Evolutionary conservation across 2,113 vertebrate genomes (phyloP), one percentile per base, ranked within the genome.

Genomic region (Dascyllus trimaculatus): DNA sequence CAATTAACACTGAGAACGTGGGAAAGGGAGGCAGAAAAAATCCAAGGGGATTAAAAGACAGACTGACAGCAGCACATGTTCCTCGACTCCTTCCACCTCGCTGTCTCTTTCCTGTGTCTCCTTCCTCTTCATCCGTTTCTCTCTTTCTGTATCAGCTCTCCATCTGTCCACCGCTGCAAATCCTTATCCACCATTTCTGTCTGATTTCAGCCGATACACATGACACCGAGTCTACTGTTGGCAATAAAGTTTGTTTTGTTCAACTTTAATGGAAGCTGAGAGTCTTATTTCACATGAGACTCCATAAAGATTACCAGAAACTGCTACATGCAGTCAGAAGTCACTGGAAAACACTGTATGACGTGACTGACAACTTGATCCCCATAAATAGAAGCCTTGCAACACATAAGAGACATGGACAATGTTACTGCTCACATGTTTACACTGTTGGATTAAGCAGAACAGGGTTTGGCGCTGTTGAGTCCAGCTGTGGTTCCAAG

Each of bases 1-100:
- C 95, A 94, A 94, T 95, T 95, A 95, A 92, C 91, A 93, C 92
- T 87, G 80, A 78, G 90, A 93, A 94, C 93, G 91, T 95, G 95
- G 95, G 94, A 95, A 95, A 83, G 91, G 74, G 84, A 90, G 85
- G 77, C 86, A 71, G 87, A 81, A 92, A 93, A 88, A 84, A 93
- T 94, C 93, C 84, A 63, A 88, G 75, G 77, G 92, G 94, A 94
- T 95, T 94, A 95, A 92, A 92, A 78, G 69, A 73, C 71, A 89
- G 92, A 95, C 60, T 90, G 94, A 95, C 93, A 91, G 92, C 91
- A 88, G 74, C 95, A 95, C 90, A 94, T 94, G 94, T 84, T 84
- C 7, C 78, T 48, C 35, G 52, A 68, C 81, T 69, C 21, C 56
- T 80, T 89, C 80, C 81, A 61, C 71, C 69, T 69, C 73, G 76